phyloP scores from a whole-genome alignment of 2,888 invertebrate species.

The Brassicogethes aeneus region DNA sequence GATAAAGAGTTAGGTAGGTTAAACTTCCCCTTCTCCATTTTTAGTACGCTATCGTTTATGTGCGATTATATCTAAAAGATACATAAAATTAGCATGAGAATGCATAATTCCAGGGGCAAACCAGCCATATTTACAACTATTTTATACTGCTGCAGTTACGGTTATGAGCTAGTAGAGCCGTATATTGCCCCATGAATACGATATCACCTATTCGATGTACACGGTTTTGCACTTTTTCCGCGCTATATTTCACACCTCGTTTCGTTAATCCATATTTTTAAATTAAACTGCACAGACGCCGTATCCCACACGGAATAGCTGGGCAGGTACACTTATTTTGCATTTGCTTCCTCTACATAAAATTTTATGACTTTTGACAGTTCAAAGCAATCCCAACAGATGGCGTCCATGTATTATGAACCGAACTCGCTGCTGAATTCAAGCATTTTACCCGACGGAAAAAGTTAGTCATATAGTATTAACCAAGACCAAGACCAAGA shows the following conservation, averaged over 20 bases:
- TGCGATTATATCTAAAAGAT: constrained; percentile 8
- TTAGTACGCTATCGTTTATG: background rate
- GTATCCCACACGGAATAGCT: constrained; percentile 1
- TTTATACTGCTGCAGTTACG: constrained; percentile 34
- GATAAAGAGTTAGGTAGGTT: too few relatives aligned
- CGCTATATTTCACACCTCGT: constrained; percentile 24
- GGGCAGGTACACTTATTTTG: constrained; percentile 6
- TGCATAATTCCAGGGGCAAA: constrained; percentile 30
- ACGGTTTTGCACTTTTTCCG: constrained; percentile 36
- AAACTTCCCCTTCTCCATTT: too few relatives aligned
- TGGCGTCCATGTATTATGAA: too few relatives aligned
- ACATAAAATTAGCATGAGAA: constrained; percentile 34
- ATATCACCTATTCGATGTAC: constrained; percentile 29
- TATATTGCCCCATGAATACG: constrained; percentile 36
- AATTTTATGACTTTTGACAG: constrained; percentile 2
- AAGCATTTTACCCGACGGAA: too few relatives aligned
- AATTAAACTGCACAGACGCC: constrained; percentile 12
- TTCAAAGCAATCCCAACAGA: background rate
- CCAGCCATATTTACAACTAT: constrained; percentile 34
- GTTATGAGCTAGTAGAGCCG: constrained; percentile 34
- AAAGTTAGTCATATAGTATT: too few relatives aligned
- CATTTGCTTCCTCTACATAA: constrained; percentile 3
- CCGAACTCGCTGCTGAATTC: too few relatives aligned
- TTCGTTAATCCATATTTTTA: constrained; percentile 17
- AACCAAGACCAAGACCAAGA: too few relatives aligned